A percentile compares a stretch with the other conserved stretches of the same genome.
These are phyloP conservation scores for Lepilemur ruficaudatus DNA, from an alignment of 2,797 vertebrate genomes.

Conservation along the genomic window DNA sequence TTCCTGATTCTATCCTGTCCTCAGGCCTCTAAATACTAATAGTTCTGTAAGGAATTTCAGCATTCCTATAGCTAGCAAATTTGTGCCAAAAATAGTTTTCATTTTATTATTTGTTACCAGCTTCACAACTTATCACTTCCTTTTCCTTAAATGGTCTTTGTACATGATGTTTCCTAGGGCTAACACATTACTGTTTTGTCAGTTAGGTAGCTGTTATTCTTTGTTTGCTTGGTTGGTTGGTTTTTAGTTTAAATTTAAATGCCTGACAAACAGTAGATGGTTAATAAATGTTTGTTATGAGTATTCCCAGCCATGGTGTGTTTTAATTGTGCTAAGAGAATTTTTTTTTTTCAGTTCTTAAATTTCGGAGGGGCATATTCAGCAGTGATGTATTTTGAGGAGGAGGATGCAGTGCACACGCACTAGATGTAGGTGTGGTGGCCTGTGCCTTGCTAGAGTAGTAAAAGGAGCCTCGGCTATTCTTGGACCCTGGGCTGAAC, in stretches of 20 bases:
- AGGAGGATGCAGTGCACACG: background rate
- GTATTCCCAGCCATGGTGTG: background rate
- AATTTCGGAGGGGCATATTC: background rate
- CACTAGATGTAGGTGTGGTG: background rate
- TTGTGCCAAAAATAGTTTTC: constrained; percentile 21
- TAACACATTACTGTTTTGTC: background rate
- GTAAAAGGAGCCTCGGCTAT: background rate
- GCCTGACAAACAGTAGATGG: background rate
- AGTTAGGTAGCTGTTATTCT: background rate
- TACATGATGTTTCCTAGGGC: background rate
- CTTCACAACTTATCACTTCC: background rate
- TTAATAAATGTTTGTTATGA: background rate
- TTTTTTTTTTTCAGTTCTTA: background rate
- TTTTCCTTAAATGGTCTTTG: background rate
- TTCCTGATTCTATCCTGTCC: background rate
- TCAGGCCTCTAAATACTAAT: background rate
- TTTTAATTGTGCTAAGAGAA: background rate
- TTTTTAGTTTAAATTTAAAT: constrained; percentile 27
- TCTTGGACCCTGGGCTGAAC: background rate
- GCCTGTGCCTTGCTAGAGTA: background rate
- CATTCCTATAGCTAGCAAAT: background rate
- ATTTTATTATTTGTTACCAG: constrained; percentile 6
- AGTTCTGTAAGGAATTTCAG: background rate
- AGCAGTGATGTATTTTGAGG: background rate
- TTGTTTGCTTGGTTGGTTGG: background rate